Evolutionary conservation across 2,113 vertebrate species (phyloP).

Genomic region (Stercorarius parasiticus): DNA sequence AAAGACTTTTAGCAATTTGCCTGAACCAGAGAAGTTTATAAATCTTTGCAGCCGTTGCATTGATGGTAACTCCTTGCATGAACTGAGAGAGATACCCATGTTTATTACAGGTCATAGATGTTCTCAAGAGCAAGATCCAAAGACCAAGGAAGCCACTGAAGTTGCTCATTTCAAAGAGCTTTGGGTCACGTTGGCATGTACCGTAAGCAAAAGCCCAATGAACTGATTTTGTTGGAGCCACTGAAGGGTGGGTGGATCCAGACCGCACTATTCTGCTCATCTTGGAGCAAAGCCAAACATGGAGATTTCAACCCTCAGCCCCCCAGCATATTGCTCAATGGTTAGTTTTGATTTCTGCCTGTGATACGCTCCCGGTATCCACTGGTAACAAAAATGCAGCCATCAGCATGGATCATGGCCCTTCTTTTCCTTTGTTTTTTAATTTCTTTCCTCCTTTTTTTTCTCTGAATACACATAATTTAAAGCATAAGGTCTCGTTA

Average conservation of each 20-base stretch:
- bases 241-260: not conserved
- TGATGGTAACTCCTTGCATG: not conserved
- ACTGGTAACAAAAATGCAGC: conserved; percentile 52
- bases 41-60: not conserved
- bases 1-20: not conserved
- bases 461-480: not conserved
- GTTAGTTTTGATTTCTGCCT: conserved; percentile 45
- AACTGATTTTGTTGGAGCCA: not conserved
- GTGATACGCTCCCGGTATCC: conserved; percentile 8
- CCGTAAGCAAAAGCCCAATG: not conserved
- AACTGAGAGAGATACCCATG: not conserved
- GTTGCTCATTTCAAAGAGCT: not conserved
- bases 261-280: not conserved
- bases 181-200: not conserved
- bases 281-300: not conserved
- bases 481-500: not conserved
- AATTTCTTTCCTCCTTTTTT: not conserved
- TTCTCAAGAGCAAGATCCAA: not conserved
- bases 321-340: not conserved
- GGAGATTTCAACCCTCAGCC: not conserved
- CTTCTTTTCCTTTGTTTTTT: not conserved
- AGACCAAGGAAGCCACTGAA: not conserved
- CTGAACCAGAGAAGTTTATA: not conserved
- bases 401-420: conserved; percentile 34
- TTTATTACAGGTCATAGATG: not conserved